These are phyloP conservation scores for Cathartes aura DNA, from an alignment of 2,113 vertebrate species.

Conservation along the genomic window DNA sequence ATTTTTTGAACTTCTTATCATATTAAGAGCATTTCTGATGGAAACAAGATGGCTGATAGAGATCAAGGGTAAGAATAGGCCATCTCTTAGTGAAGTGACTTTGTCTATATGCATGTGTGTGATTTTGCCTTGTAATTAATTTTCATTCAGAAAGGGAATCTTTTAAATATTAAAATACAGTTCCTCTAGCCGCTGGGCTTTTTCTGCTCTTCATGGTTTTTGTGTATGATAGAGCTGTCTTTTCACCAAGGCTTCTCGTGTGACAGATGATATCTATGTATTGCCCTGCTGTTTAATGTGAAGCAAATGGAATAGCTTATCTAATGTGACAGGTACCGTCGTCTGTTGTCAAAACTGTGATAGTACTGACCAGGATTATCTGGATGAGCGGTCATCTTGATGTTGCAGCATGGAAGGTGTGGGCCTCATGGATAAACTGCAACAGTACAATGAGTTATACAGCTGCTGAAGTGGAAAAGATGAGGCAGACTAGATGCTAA, in stretches of 20 bases:
- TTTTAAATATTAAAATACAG: neutral
- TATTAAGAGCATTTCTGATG: neutral
- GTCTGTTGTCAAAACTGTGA: conserved; percentile 46
- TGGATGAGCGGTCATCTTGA: neutral
- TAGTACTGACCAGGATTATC: conserved; percentile 51
- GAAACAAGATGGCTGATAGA: neutral
- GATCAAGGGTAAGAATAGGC: neutral
- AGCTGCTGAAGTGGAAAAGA: neutral
- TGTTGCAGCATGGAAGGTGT: conserved; percentile 18
- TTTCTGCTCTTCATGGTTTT: neutral
- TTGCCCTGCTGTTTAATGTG: conserved; percentile 30
- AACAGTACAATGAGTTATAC: neutral
- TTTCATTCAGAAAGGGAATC: neutral
- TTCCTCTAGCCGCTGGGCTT: neutral
- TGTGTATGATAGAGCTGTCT: conserved; percentile 40
- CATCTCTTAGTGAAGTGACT: neutral
- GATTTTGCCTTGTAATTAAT: neutral
- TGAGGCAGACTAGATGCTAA: neutral
- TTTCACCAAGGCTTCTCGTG: neutral
- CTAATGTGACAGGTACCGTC: conserved; percentile 59
- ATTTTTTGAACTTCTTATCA: neutral
- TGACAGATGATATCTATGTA: conserved; percentile 58
- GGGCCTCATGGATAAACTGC: neutral
- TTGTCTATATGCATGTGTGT: neutral
- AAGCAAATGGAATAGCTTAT: conserved; percentile 57